Evolutionary conservation across 2,888 invertebrate species (phyloP).

Genomic region (Erebia epiphron): DNA sequence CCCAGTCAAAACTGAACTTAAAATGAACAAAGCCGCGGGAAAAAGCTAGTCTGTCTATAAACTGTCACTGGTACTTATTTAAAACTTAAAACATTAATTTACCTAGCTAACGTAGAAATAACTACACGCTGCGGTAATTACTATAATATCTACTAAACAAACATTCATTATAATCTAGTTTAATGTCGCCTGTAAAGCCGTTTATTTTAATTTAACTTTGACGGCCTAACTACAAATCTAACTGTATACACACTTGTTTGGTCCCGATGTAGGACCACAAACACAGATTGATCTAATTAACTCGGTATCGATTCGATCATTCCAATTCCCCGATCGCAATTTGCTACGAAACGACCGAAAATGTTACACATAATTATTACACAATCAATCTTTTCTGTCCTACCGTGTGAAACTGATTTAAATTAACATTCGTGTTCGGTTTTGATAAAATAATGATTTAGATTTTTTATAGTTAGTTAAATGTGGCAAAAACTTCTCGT

Average conservation of each 20-base stretch:
- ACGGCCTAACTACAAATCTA: slow-evolving; percentile 3
- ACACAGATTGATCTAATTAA: slow-evolving; percentile 64
- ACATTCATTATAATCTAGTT: not conserved
- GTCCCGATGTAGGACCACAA: slow-evolving; percentile 49
- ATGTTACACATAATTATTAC: slow-evolving; percentile 10
- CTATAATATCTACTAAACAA: not conserved
- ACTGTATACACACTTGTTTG: slow-evolving; percentile 17
- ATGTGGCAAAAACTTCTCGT: not conserved
- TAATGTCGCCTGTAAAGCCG: not conserved
- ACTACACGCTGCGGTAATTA: too few species aligned
- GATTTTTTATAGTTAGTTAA: too few species aligned
- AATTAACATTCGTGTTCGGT: not conserved
- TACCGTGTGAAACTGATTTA: not conserved
- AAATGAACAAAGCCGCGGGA: too few species aligned
- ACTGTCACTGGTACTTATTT: too few species aligned
- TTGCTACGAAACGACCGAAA: slow-evolving; percentile 13
- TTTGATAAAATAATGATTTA: not conserved
- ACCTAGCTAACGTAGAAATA: not conserved
- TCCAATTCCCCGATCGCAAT: slow-evolving; percentile 45
- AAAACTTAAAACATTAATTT: too few species aligned
- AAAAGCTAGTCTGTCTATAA: too few species aligned
- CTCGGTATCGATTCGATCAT: slow-evolving; percentile 54
- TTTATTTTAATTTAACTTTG: slow-evolving; percentile 14
- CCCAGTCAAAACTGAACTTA: too few species aligned
- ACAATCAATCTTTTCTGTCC: not conserved